Base-by-base conservation (phyloP, 1,140 invertebrate genomes). In the Bombus superbus region DNA sequence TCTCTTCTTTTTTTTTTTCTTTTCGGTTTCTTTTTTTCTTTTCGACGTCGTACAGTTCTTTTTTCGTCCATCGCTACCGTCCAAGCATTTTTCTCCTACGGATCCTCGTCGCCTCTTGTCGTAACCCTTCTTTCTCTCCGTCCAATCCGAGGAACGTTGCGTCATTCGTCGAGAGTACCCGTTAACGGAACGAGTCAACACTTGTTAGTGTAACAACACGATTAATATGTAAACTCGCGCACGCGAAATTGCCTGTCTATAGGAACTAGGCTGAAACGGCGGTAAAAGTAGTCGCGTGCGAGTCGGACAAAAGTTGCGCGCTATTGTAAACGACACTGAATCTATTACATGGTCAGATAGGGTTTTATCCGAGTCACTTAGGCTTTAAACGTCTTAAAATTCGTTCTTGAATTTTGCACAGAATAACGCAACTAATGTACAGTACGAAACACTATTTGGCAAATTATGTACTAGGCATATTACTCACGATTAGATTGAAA, bases 141-240 rank as follows among this genome's bases (percentile, higher is more conserved):
- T 57, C 28, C 47, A 22, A n/a, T 47, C 35, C 8, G 28, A 57
- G 38, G n/a, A 53, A 57, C 44, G 73, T 76, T 77, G 62, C 81
- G 47, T 83, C 81, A 83, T n/a, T 57, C 38, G 73, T n/a, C 35
- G 44, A 44, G 44, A 35, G 68, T 32, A 0, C 38, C 79, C 44
- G 74, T 84, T 59, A 78, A 82, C 44, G 80, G 42, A 57, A 59
- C 76, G 66, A 25, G 66, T 71, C 66, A 25, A 85, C 76, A 69
- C 28, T 79, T 71, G 76, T 85, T 80, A 69, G 77, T 42, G 69
- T 71, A 84, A 84, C 83, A 73, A 80, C 83, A n/a, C 68, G 76
- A 85, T 85, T 85, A 85, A 73, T 71, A 80, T 73, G 83, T 71
- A 73, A 85, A 81, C 77, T 22, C 25, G 38, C 47, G 66, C 77